Base-by-base conservation (phyloP, 2,113 vertebrate species). In the Smithornis capensis region DNA sequence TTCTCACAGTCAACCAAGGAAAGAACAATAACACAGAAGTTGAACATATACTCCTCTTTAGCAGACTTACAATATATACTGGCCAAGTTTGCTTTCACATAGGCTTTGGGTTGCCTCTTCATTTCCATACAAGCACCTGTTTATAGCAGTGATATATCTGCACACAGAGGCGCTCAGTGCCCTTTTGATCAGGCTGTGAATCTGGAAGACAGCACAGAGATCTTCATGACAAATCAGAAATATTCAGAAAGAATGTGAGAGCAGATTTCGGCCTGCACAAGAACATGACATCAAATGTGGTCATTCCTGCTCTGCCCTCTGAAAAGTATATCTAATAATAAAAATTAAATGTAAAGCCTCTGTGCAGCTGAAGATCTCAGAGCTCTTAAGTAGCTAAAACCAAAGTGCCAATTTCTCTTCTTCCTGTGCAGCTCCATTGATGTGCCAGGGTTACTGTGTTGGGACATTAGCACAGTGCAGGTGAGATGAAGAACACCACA, bases 31-130 rank as follows among this genome's bases (percentile, higher is more conserved):
- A 69, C 50, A 67, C 4, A 27, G 14, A 80, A 92, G 24, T 38
- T 31, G 78, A 85, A 92, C 33, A 60, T 49, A 24, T 22, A 78
- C 67, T 82, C 57, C 44, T 82, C 70, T 64, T 64, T 11, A 94
- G 33, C 56, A 83, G 79, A 73, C 22, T 94, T 81, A 56, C 93
- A 83, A 69, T 70, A 80, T 63, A 64, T 59, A 75, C 29, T 63
- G 69, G 79, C 50, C 0, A 4, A 81, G 80, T 89, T 94, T 8
- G 1, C 50, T 86, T 92, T 81, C 92, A 78, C 68, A 81, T 74
- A 86, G 74, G 91, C 64, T 93, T 94, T 78, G 73, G 45, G 64
- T 50, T 95, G 47, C 86, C 68, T 90, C 73, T 95, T 88, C 64
- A 29, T 93, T 96, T 89, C 80, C 14, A 2, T 37, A 63, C 45